Evolutionary conservation across 2,113 vertebrate species (phyloP), one percentile per base, ranked within the genome.

Genomic region (Pao palembangensis): DNA sequence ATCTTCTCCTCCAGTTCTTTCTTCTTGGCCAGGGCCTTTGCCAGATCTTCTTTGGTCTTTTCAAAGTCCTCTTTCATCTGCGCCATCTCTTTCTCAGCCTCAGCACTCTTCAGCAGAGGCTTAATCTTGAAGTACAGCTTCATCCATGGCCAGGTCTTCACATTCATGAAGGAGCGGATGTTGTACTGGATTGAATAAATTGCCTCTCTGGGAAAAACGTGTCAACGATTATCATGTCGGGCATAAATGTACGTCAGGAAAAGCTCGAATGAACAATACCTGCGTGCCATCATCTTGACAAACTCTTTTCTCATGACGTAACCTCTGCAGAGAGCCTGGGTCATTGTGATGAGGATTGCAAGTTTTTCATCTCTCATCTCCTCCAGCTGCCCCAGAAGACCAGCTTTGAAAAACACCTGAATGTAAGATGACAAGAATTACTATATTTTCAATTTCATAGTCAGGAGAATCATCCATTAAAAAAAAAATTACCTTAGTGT

Each of bases 341-440:
- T 91, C 89, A 91, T 89, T 62, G 89, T 91, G 38, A 91, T 79
- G 53, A 91, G 83, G 5, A 46, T 74, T 21, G 92, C 92, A 64
- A 98, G 82, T 69, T 96, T 97, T 0, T 98, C 95, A 89, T 98
- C 96, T 59, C 96, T 87, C 95, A 98, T 97, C 89, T 96, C 97
- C 91, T 98, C 96, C 58, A 98, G 88, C 1, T 80, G 68, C 34
- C 95, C 95, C 79, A 97, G 67, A 51, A 97, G 87, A 19, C 95
- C 95, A 74, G 94, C 95, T 92, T 96, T 96, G 87, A 98, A 98
- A 85, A 96, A 95, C 71, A 96, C 93, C 95, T 98, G 21, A 53
- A 54, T 56, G 1, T 62, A 43, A 79, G 6, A 21, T 15, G 2
- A 57, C 0, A n/a, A 58, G 10, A 54, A 11, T 20, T 21, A 2